Percentiles rank a stretch among this genome's conserved stretches.
Conservation (phyloP, 2,888 invertebrate species). For the Pristionchus fissidentatus region DNA sequence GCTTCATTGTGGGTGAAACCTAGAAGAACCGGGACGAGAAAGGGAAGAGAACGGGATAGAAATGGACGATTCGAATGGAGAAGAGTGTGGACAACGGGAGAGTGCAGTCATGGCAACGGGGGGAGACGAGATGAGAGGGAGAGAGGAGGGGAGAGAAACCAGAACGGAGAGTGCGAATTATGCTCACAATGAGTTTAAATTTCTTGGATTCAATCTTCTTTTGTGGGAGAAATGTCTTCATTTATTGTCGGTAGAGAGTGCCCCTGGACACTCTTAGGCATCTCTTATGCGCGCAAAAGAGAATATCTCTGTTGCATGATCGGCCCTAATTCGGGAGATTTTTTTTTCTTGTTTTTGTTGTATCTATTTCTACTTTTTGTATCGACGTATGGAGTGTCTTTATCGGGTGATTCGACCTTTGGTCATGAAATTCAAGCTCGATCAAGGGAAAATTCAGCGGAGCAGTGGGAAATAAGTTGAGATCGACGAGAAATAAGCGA, state of each 20-base stretch:
- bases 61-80: neutral
- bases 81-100: neutral
- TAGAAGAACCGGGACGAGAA: neutral
- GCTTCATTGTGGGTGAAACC: conserved; percentile 59
- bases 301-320: too few relatives aligned
- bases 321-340: too few relatives aligned
- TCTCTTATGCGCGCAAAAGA: too few relatives aligned
- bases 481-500: neutral
- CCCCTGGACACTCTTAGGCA: too few relatives aligned
- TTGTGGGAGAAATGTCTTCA: too few relatives aligned
- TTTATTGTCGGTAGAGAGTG: too few relatives aligned
- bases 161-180: neutral
- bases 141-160: neutral
- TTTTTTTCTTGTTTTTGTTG: too few relatives aligned
- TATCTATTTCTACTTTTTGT: too few relatives aligned
- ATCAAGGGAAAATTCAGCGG: conserved; percentile 1
- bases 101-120: conserved; percentile 1
- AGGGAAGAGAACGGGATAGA: neutral
- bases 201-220: too few relatives aligned
- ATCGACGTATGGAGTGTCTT: neutral
- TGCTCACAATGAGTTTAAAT: too few relatives aligned
- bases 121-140: neutral
- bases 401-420: conserved; percentile 18
- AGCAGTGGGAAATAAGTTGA: neutral
- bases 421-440: conserved; percentile 25